A percentile compares a stretch with the other conserved stretches of the same genome.
Evolutionary conservation across 2,888 invertebrate species (phyloP).

Genomic region (Ashinkailepas kermadecensis): DNA sequence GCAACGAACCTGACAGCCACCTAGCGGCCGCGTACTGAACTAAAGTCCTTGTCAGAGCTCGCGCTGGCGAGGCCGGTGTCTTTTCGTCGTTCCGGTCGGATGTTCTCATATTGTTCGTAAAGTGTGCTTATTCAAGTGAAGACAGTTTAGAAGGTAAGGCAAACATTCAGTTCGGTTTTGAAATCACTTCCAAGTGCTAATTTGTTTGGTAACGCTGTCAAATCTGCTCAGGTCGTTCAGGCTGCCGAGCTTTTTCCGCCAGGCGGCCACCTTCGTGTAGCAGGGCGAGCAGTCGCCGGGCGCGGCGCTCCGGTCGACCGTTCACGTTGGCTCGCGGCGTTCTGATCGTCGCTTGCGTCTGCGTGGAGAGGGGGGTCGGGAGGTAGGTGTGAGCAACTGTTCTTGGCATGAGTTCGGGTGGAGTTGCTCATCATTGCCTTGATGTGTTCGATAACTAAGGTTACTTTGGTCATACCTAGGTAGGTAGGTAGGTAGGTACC

Average conservation of each 20-base stretch:
- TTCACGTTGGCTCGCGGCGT: too few species aligned
- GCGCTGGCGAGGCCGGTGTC: neutral
- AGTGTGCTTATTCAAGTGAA: neutral
- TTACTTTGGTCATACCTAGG: too few species aligned
- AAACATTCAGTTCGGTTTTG: neutral
- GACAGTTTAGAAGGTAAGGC: neutral
- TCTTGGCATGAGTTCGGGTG: too few species aligned
- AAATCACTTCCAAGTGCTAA: neutral
- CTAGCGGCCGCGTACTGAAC: slow-evolving; percentile 12
- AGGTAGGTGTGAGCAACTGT: too few species aligned
- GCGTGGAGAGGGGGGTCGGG: too few species aligned
- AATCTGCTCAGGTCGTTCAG: neutral
- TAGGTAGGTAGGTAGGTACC: too few species aligned
- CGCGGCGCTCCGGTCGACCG: neutral
- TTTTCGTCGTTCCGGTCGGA: neutral
- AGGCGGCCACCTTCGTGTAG: neutral
- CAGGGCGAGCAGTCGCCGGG: neutral
- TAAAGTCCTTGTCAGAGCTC: neutral
- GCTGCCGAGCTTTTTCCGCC: neutral
- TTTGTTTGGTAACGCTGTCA: neutral
- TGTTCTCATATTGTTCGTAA: neutral
- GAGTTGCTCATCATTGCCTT: too few species aligned
- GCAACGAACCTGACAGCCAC: neutral
- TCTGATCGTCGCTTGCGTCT: too few species aligned
- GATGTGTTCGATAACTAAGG: too few species aligned